Base-by-base conservation (phyloP, 2,888 invertebrate genomes). In the Synanthedon vespiformis region DNA sequence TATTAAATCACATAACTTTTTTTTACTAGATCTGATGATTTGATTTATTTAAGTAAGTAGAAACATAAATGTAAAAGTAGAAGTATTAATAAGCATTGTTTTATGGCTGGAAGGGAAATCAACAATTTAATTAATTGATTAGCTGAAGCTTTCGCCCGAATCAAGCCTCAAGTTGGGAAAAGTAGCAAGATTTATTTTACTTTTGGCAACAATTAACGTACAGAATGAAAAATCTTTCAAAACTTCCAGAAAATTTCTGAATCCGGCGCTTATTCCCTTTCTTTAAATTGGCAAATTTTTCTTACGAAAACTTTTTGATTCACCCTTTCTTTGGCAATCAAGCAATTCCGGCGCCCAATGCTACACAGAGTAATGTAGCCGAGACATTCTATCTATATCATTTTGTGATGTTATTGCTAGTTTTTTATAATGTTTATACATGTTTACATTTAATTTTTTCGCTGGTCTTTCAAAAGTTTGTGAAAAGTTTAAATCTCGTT, bases 201-300 rank as follows among this genome's bases (percentile, higher is more conserved):
- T 86, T 75, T 81, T 68, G 63, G 69, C 79, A 76, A 74, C 82
- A 87, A 86, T 87, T 86, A 86, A 80, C 71, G 79, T 74, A 77
- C 80, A 79, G 78, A 86, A 83, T 86, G 86, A 86, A 87, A 87
- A 87, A 87, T 86, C 82, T 82, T 75, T 70, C 69, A 59, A 74
- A 82, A 82, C 70, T 83, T 77, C 61, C 61, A 61, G 63, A 64
- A 67, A 65, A 68, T 68, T 70, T 63, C 69, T 61, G 58, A 66
- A 69, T 73, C 64, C 69, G 72, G 66, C 72, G 72, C 68, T 82
- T 80, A 81, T 74, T 80, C 73, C 74, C 70, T 77, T 84, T 80
- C 77, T 76, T 78, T 77, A 80, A 82, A 81, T 83, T 77, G 75
- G 74, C 74, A 77, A 78, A 82, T 86, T 87, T 87, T 87, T 86